Conservation (phyloP, 30 jellyfish, hydroid and myxozoan species). For the Aurelia aurita region DNA sequence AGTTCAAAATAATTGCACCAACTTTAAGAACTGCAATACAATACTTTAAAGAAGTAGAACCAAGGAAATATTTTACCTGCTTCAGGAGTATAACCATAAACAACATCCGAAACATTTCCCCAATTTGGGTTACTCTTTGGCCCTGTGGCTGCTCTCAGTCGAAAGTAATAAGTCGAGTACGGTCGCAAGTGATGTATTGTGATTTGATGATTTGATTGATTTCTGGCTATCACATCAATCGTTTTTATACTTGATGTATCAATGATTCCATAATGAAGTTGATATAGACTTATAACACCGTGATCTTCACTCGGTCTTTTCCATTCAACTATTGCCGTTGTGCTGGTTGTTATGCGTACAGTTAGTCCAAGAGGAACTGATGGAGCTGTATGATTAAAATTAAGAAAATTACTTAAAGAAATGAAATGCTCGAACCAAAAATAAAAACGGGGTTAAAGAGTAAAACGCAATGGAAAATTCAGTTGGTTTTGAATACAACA, state of each 20-base stretch:
- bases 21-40: too few relatives aligned
- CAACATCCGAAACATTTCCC: constrained; percentile 48
- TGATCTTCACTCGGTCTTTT: constrained; percentile 11
- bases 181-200: constrained; percentile 3
- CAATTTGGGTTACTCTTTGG: constrained; percentile 1
- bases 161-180: constrained; percentile 33
- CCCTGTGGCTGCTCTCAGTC: constrained; percentile 54
- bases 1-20: too few relatives aligned
- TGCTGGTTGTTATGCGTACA: background rate
- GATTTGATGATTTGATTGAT: background rate
- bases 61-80: constrained; percentile 7
- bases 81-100: constrained; percentile 15
- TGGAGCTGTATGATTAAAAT: constrained; percentile 9
- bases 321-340: constrained; percentile 34
- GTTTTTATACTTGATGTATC: background rate
- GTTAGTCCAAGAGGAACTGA: constrained; percentile 40
- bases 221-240: background rate
- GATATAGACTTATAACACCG: constrained; percentile 35
- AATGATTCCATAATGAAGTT: constrained; percentile 28
- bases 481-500: too few relatives aligned
- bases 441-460: too few relatives aligned
- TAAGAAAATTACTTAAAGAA: too few relatives aligned
- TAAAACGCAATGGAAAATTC: too few relatives aligned
- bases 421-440: too few relatives aligned
- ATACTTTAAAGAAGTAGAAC: too few relatives aligned